Base-by-base conservation (phyloP, 2,797 vertebrate species). In the Halcyon leucocephala region DNA sequence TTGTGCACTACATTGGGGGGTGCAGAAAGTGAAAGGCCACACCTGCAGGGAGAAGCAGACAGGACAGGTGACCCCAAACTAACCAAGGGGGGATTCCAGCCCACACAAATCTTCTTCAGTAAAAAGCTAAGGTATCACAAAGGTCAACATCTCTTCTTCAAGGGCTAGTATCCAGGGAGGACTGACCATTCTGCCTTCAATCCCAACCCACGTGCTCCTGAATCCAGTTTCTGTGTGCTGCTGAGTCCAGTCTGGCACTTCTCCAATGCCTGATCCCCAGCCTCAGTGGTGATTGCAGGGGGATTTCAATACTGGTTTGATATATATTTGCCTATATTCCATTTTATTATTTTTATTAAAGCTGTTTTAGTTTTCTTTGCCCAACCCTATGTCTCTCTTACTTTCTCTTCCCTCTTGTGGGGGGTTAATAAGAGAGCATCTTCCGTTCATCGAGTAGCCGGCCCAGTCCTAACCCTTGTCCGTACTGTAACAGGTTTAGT, bases 401-500 rank as follows among this genome's bases (percentile, higher is more conserved):
- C 54, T 14, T 57, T 33, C 51, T n/a, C n/a, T 22, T 22, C 54
- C 31, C 20, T 31, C 31, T 33, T 21, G 54, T n/a, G 20, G n/a
- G 12, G 19, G 31, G 16, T 57, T 57, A 33, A 22, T 5, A n/a
- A 22, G 49, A 52, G 54, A n/a, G 54, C 7, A 31, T 33, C 28
- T 54, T 10, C 31, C 51, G 19, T 54, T 19, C 26, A 18, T 18
- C 28, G n/a, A 57, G 31, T 22, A 31, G 31, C 12, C 13, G 13
- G 31, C 31, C 54, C 54, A 21, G 31, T 19, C 31, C 31, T 33
- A n/a, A 55, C 31, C 31, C 54, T 55, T 9, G 14, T 6, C 71
- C 20, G 4, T 5, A 41, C 29, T 2, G 1, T 3, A 21, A 4
- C 0, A 28, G 0, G 1, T 11, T 10, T 7, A 7, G 41, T 46